phyloP scores from a whole-genome alignment of 1,140 invertebrate genomes.

The Brachionus rotundiformis region DNA sequence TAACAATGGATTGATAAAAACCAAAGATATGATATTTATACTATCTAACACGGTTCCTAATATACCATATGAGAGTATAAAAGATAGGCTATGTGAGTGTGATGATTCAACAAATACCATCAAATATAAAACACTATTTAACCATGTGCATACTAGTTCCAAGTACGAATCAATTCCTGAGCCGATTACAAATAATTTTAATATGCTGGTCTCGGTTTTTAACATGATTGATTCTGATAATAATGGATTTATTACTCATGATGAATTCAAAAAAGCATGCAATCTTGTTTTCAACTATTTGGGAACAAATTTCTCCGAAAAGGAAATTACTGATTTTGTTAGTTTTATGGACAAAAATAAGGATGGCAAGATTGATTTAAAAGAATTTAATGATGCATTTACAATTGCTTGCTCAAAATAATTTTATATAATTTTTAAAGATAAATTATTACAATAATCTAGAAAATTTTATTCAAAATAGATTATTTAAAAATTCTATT shows the following conservation, averaged over 20 bases:
- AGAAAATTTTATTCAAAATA: no score
- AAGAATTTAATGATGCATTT: conserved; percentile 75
- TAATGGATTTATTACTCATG: conserved; percentile 69
- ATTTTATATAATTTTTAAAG: not conserved
- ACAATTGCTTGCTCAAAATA: conserved; percentile 38
- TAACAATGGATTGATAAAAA: conserved; percentile 6
- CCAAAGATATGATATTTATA: conserved; percentile 1
- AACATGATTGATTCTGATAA: conserved; percentile 82
- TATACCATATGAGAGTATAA: conserved; percentile 23
- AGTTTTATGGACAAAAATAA: conserved; percentile 84
- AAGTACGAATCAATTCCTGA: conserved; percentile 73
- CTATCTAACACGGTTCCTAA: not conserved
- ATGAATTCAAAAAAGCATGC: conserved; percentile 43
- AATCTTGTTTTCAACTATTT: conserved; percentile 22
- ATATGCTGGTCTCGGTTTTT: conserved; percentile 73
- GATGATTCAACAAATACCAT: conserved; percentile 9
- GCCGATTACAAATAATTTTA: conserved; percentile 76
- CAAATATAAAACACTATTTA: conserved; percentile 9
- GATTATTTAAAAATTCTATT: no score
- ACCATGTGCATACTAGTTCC: conserved; percentile 24
- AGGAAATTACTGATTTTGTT: conserved; percentile 73
- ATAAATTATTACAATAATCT: no score
- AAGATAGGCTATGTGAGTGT: conserved; percentile 46
- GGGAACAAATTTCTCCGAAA: conserved; percentile 12
- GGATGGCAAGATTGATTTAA: conserved; percentile 82